These are phyloP conservation scores for Dipodomys ordii DNA, from an alignment of 2,113 vertebrate species.

Conservation along the genomic window DNA sequence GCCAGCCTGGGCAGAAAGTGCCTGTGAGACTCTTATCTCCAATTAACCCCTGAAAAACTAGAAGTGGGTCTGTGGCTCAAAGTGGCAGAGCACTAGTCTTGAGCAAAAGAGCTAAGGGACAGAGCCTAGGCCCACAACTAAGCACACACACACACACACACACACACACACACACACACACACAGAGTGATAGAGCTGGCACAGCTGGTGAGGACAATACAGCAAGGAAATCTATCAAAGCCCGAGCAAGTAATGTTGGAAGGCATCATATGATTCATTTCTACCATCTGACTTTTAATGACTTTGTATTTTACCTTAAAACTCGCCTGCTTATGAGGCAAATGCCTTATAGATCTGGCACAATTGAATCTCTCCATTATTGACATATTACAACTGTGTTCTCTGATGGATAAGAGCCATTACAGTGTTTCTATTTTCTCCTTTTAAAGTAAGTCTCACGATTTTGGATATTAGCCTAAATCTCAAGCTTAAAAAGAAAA, in stretches of 20 bases:
- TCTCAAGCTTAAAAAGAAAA: not conserved
- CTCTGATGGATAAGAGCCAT: not conserved
- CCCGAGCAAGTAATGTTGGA: not conserved
- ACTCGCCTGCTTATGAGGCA: slow-evolving; percentile 1
- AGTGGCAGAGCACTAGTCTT: too few relatives aligned
- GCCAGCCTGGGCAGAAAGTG: too few relatives aligned
- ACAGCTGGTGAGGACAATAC: not conserved
- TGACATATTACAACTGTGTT: not conserved
- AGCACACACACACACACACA: too few relatives aligned
- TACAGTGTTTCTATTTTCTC: slow-evolving; percentile 6
- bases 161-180: too few relatives aligned
- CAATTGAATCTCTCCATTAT: not conserved
- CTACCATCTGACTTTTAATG: slow-evolving; percentile 33
- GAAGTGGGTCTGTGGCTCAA: too few relatives aligned
- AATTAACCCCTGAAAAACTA: too few relatives aligned
- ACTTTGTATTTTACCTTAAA: slow-evolving; percentile 46
- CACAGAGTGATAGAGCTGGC: not conserved
- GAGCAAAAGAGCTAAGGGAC: too few relatives aligned
- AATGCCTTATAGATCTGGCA: not conserved
- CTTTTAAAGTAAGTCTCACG: not conserved
- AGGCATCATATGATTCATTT: not conserved
- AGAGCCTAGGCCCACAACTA: too few relatives aligned
- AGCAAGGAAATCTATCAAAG: slow-evolving; percentile 19
- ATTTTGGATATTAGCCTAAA: slow-evolving; percentile 49
- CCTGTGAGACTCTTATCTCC: too few relatives aligned